A percentile compares a stretch with the other conserved stretches of the same genome.
Conservation (phyloP, 2,113 vertebrate genomes). For the Miniopterus natalensis region DNA sequence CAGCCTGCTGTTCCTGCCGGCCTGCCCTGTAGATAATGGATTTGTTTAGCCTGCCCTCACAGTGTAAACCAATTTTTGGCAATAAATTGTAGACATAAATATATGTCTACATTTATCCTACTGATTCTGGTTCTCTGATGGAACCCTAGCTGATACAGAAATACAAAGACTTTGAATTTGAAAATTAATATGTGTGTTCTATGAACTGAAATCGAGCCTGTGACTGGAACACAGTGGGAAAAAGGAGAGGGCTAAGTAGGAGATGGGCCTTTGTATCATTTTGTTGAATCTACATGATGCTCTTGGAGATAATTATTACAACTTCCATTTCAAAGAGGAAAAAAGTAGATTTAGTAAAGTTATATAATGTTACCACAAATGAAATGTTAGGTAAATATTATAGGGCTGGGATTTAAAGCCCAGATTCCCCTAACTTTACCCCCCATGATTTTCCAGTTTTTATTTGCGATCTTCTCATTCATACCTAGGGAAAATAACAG, state of each 20-base stretch:
- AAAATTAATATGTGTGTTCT: neutral
- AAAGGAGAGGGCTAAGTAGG: neutral
- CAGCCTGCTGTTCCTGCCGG: neutral
- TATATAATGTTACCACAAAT: neutral
- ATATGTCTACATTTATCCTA: neutral
- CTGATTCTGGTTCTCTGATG: neutral
- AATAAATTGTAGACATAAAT: neutral
- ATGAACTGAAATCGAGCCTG: neutral
- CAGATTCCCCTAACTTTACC: neutral
- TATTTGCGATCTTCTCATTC: neutral
- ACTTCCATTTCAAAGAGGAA: neutral
- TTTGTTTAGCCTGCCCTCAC: neutral
- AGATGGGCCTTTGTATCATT: neutral
- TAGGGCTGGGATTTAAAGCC: neutral
- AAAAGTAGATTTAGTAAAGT: neutral
- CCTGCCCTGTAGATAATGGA: neutral
- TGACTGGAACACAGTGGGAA: neutral
- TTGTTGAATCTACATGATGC: neutral
- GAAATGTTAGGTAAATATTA: neutral
- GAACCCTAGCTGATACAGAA: neutral
- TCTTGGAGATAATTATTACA: neutral
- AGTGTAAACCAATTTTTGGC: neutral
- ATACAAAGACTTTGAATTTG: neutral
- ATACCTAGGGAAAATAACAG: neutral
- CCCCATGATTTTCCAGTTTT: neutral